These are phyloP conservation scores for Pteropus rufus DNA, from an alignment of 2,797 vertebrate genomes.

Conservation along the genomic window DNA sequence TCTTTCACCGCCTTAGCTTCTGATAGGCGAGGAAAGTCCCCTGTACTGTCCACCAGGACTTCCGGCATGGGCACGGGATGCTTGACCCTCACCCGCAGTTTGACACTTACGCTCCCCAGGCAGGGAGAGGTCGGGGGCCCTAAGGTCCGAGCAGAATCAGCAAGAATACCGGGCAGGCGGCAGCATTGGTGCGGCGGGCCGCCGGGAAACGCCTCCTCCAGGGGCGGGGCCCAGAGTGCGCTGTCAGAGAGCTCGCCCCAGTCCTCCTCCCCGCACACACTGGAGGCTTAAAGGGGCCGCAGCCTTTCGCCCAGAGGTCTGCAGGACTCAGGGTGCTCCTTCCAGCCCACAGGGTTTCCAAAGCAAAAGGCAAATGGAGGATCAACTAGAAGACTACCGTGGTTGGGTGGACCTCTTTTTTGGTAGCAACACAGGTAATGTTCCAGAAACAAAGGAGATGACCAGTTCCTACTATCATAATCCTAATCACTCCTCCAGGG, in stretches of 20 bases:
- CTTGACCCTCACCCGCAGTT: background rate
- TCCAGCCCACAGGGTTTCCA: background rate
- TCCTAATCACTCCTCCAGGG: background rate
- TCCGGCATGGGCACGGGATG: background rate
- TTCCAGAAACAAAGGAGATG: conserved; percentile 55
- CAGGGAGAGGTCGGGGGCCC: background rate
- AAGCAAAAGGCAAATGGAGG: background rate
- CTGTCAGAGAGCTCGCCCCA: conserved; percentile 23
- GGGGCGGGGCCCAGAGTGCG: conserved; percentile 25
- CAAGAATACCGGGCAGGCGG: background rate
- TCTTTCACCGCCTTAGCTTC: conserved; percentile 38
- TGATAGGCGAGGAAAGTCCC: conserved; percentile 52
- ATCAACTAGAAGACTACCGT: background rate
- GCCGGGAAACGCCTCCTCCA: conserved; percentile 62
- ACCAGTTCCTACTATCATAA: conserved; percentile 18
- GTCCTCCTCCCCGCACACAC: background rate
- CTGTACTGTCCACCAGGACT: conserved; percentile 33
- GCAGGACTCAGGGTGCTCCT: background rate
- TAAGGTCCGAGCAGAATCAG: background rate
- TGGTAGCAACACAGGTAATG: conserved; percentile 15
- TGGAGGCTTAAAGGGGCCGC: conserved; percentile 57
- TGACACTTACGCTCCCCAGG: conserved; percentile 14
- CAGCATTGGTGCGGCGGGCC: conserved; percentile 1
- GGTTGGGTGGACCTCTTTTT: background rate
- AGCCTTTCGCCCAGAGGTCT: background rate